phyloP scores from a whole-genome alignment of 2,888 invertebrate species.

The Microplitis deprimator region DNA sequence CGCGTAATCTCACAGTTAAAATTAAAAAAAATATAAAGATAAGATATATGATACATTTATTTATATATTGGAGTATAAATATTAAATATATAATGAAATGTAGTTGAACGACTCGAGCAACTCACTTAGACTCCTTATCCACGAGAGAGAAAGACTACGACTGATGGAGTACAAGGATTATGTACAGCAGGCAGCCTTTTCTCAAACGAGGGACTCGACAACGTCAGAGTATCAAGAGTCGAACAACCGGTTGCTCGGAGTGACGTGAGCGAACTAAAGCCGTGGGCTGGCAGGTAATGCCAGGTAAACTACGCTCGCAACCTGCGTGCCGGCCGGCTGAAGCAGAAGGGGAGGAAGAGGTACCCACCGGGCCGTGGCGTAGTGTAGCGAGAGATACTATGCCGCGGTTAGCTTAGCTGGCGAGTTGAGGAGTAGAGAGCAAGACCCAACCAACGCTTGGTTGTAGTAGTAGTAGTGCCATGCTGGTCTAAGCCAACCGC shows the following conservation, averaged over 20 bases:
- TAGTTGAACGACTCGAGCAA: background rate
- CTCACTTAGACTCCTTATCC: background rate
- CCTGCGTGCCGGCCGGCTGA: conserved; percentile 56
- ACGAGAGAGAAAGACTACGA: background rate
- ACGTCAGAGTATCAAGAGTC: conserved; percentile 33
- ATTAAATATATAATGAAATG: background rate
- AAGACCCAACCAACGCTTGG: background rate
- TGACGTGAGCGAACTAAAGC: conserved; percentile 71
- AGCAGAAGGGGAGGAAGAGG: conserved; percentile 36
- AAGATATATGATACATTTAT: background rate
- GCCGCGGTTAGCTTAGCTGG: conserved; percentile 18
- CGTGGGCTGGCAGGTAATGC: conserved; percentile 68
- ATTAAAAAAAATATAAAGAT: background rate
- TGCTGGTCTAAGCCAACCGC: conserved; percentile 15
- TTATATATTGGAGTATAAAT: background rate
- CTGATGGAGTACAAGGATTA: background rate
- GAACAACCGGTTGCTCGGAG: conserved; percentile 69
- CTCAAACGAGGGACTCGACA: no score
- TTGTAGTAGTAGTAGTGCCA: background rate
- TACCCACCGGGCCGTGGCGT: conserved; percentile 60
- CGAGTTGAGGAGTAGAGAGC: conserved; percentile 38
- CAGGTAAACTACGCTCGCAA: conserved; percentile 67
- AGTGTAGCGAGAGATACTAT: conserved; percentile 30
- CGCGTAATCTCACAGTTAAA: background rate
- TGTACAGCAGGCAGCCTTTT: no score